Base-by-base conservation (phyloP, 2,888 invertebrate species). In the Agrochola lychnidis region DNA sequence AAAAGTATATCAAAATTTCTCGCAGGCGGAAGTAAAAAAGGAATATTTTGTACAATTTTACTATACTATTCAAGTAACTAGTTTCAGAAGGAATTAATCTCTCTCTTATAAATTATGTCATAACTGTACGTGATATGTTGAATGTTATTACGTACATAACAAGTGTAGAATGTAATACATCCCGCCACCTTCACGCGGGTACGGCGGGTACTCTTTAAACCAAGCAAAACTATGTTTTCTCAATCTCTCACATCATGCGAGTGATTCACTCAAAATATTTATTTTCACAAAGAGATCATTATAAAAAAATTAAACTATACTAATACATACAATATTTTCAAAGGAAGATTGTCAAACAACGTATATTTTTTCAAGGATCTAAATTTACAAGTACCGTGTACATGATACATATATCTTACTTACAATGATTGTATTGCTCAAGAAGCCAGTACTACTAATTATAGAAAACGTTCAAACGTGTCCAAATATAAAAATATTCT, bases 401-500 rank as follows among this genome's bases (percentile, higher is more conserved):
- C 59, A 67, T 70, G n/a, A n/a, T 36, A 56, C 30, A 68, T 59
- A 76, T 68, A 62, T 19, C 53, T 78, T 77, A 83, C 79, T 84
- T 84, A 81, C 79, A 86, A 70, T 53, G 30, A 84, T 72, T 70
- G 61, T 78, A 70, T 76, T 63, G 76, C 61, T 82, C 73, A 73
- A 74, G 42, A 70, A 78, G 70, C 53, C 59, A 78, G 51, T 70
- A 74, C 67, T 79, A 78, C 53, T 66, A 64, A 74, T 25, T 25
- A 63, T 78, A 86, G 74, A 82, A 86, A 86, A 85, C 75, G n/a
- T 64, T 73, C 84, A 83, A 84, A 86, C 87, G 79, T 79, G 84
- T 87, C 64, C 30, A 77, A 42, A 80, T 87, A 87, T 76, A 87
- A 87, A 86, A 87, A 86, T 86, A 87, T 84, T 82, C 67, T 80